Conservation (phyloP, 2,113 vertebrate genomes). For the Kryptolebias marmoratus region DNA sequence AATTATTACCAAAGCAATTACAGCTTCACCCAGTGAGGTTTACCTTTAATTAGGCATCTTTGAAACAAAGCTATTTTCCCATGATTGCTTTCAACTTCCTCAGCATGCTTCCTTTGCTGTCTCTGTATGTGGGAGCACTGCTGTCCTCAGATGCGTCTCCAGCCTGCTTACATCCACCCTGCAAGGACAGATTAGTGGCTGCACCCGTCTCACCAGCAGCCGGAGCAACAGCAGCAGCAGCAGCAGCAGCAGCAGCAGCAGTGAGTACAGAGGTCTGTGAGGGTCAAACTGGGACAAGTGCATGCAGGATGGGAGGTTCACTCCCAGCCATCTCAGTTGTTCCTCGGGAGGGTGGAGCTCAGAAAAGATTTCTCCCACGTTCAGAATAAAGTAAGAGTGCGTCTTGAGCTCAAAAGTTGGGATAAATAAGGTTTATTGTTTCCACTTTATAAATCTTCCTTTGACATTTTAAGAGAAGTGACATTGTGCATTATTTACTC, state of each 20-base stretch:
- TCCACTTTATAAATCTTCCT: background rate
- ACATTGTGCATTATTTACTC: background rate
- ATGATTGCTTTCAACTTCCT: conserved; percentile 48
- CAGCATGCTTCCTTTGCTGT: conserved; percentile 60
- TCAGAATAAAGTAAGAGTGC: conserved; percentile 65
- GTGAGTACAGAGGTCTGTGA: conserved; percentile 54
- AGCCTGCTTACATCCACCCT: conserved; percentile 66
- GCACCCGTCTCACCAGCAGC: conserved; percentile 54
- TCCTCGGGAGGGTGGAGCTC: conserved; percentile 48
- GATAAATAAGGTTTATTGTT: background rate
- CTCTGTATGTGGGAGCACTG: conserved; percentile 61
- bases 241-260: conserved; percentile 40
- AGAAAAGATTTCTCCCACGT: conserved; percentile 47
- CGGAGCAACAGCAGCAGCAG: conserved; percentile 37
- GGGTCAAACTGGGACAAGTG: conserved; percentile 57
- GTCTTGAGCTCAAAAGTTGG: too few relatives aligned
- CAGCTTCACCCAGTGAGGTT: conserved; percentile 1
- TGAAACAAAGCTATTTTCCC: conserved; percentile 27
- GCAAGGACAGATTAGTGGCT: conserved; percentile 79
- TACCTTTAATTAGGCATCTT: conserved; percentile 10
- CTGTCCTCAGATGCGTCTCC: conserved; percentile 61
- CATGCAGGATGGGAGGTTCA: conserved; percentile 51
- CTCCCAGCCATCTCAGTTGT: conserved; percentile 44
- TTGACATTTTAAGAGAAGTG: background rate
- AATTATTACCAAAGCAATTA: conserved; percentile 7